Evolutionary conservation across 2,888 invertebrate species (phyloP).

Genomic region (Sisyra terminalis): DNA sequence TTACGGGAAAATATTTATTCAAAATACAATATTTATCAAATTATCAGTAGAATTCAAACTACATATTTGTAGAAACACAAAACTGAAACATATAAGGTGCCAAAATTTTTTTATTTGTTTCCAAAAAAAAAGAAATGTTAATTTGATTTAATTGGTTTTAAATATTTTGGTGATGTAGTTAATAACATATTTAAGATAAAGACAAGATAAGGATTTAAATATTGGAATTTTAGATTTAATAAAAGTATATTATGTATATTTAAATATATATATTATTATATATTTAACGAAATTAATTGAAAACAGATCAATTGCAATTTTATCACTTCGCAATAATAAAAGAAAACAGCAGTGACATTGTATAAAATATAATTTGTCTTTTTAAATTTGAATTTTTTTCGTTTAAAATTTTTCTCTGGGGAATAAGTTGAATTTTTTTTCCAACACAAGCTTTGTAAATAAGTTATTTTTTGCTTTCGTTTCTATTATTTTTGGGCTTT

Average conservation of each 20-base stretch:
- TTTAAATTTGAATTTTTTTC: background rate
- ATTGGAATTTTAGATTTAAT: background rate
- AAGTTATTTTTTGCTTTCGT: background rate
- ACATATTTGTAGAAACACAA: background rate
- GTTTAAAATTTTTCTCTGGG: background rate
- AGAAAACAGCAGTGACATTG: conserved; percentile 5
- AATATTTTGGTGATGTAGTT: background rate
- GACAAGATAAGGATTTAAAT: background rate
- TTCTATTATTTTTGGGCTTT: too few species aligned
- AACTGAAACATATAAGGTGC: conserved; percentile 1
- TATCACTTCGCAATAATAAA: conserved; percentile 8
- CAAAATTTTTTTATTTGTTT: conserved; percentile 2
- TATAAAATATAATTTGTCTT: background rate
- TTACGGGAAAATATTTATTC: too few species aligned
- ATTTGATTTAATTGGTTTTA: background rate
- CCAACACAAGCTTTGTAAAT: background rate
- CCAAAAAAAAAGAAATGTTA: background rate
- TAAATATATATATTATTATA: background rate
- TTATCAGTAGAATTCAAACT: too few species aligned
- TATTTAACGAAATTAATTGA: conserved; percentile 1
- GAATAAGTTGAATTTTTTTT: background rate
- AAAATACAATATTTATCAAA: too few species aligned
- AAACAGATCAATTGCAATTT: conserved; percentile 3
- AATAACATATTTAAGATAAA: too few species aligned
- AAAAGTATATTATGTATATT: background rate